These are phyloP conservation scores for Asobara japonica DNA, from an alignment of 1,140 invertebrate genomes.

Conservation along the genomic window DNA sequence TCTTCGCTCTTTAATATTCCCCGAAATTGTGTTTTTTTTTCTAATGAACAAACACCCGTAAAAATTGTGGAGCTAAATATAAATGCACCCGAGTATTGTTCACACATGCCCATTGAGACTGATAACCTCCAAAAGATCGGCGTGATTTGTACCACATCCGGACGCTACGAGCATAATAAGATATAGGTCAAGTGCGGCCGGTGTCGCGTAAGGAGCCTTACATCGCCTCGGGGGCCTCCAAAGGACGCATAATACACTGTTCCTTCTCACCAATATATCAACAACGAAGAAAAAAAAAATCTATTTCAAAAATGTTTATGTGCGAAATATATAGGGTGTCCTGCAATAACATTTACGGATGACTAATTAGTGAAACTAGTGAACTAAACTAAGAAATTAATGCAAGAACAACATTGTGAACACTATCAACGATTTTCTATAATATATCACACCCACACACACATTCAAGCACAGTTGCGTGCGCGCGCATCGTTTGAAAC, in stretches of 20 bases:
- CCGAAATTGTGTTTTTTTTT: no score
- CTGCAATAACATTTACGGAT: no score
- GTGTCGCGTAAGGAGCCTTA: constrained; percentile 57
- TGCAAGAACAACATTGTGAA: no score
- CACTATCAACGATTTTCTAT: no score
- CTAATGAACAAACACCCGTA: no score
- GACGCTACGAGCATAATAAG: constrained; percentile 63
- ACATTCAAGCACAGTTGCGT: no score
- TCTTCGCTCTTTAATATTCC: no score
- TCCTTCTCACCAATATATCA: neutral
- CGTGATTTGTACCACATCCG: constrained; percentile 53
- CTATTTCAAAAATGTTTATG: neutral
- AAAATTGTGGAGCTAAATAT: neutral
- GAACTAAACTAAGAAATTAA: no score
- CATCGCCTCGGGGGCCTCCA: neutral
- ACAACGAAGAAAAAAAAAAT: neutral
- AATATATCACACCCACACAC: no score
- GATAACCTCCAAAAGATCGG: constrained; percentile 36
- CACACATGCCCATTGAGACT: constrained; percentile 1
- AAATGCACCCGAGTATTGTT: neutral
- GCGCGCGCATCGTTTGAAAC: no score
- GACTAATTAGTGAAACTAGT: no score
- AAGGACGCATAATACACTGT: neutral
- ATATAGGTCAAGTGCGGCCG: constrained; percentile 65
- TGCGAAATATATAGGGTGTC: no score